A percentile compares a stretch with the other conserved stretches of the same genome.
Conservation (phyloP, 2,797 vertebrate species). For the Parambassis ranga region DNA sequence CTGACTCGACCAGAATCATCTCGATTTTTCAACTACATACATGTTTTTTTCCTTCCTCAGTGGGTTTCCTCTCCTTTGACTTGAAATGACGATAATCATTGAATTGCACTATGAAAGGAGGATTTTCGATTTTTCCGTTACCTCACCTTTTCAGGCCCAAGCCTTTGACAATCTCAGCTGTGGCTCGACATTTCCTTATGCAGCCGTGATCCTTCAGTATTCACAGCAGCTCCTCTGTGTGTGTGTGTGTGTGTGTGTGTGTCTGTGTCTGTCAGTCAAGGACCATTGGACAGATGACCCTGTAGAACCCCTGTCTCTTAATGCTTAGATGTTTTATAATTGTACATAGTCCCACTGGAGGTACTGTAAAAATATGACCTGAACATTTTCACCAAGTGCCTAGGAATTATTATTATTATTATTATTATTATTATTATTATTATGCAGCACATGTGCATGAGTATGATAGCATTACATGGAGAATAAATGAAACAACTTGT, state of each 20-base stretch:
- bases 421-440: conserved; percentile 64
- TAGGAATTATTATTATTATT: conserved; percentile 55
- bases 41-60: background rate
- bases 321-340: conserved; percentile 43
- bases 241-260: background rate
- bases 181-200: conserved; percentile 40
- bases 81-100: conserved; percentile 61
- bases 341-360: conserved; percentile 57
- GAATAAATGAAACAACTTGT: conserved; percentile 51
- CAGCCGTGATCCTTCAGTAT: conserved; percentile 48
- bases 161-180: conserved; percentile 74
- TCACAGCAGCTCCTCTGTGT: conserved; percentile 22
- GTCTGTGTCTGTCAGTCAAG: conserved; percentile 1
- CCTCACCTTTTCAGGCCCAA: conserved; percentile 63
- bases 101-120: conserved; percentile 77
- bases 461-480: conserved; percentile 60
- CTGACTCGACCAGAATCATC: too few species aligned
- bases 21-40: conserved; percentile 27
- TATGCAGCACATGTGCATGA: conserved; percentile 59
- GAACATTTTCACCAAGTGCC: conserved; percentile 76
- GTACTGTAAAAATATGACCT: conserved; percentile 66
- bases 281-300: conserved; percentile 34
- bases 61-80: conserved; percentile 48
- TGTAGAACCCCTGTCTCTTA: conserved; percentile 20
- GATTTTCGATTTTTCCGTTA: conserved; percentile 63